phyloP scores from a whole-genome alignment of 2,113 vertebrate species.

The Choloepus hoffmanni region DNA sequence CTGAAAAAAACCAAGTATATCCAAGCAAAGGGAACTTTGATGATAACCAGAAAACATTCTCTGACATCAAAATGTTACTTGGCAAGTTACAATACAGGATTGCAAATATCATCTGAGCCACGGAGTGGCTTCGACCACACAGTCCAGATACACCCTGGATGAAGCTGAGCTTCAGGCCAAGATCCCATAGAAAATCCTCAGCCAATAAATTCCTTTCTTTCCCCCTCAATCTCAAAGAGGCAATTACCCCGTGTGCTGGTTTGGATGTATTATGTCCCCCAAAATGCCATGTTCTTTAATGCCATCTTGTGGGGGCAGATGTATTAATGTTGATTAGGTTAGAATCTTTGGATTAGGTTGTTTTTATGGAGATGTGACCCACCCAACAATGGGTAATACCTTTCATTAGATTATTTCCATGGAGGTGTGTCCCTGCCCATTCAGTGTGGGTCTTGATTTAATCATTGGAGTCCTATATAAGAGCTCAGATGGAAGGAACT shows the following conservation, averaged over 20 bases:
- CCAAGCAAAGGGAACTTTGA: conserved; percentile 47
- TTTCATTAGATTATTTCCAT: too few species aligned
- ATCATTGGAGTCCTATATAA: too few species aligned
- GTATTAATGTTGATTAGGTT: too few species aligned
- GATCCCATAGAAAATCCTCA: conserved; percentile 8
- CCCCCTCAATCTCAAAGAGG: not conserved
- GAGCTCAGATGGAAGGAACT: too few species aligned
- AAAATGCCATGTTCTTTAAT: too few species aligned
- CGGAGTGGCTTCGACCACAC: not conserved
- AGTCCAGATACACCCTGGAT: conserved; percentile 20
- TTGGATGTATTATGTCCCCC: too few species aligned
- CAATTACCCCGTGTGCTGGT: not conserved
- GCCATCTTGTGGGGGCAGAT: too few species aligned
- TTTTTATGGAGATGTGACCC: too few species aligned
- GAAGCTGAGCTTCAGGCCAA: conserved; percentile 22
- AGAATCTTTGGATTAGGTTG: too few species aligned
- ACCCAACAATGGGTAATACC: too few species aligned
- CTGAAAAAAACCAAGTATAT: conserved; percentile 55
- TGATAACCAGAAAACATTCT: conserved; percentile 49
- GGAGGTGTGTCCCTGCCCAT: too few species aligned
- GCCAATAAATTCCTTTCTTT: not conserved
- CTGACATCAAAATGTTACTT: conserved; percentile 41
- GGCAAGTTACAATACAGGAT: conserved; percentile 50
- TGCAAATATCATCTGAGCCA: conserved; percentile 56
- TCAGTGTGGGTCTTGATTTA: too few species aligned